These are phyloP conservation scores for Silurus lanzhouensis DNA, from an alignment of 2,797 vertebrate species.

Conservation along the genomic window DNA sequence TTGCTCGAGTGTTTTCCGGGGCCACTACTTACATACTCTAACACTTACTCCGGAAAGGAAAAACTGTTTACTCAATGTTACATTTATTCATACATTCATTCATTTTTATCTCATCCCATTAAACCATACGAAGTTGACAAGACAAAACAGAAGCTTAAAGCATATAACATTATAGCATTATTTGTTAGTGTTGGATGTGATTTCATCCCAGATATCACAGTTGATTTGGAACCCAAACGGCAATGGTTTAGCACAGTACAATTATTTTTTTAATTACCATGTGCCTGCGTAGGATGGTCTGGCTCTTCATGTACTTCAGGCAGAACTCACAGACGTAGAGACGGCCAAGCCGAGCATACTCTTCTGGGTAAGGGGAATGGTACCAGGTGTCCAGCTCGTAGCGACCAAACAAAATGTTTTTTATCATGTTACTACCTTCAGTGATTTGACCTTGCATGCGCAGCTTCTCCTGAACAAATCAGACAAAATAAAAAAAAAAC, in stretches of 20 bases:
- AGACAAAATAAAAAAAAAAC: neutral
- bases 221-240: neutral
- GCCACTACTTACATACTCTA: no score
- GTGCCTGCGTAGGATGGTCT: constrained; percentile 93
- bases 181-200: neutral
- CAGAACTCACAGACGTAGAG: constrained; percentile 94
- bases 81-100: neutral
- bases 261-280: constrained; percentile 77
- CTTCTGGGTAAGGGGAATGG: constrained; percentile 88
- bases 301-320: constrained; percentile 99
- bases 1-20: no score
- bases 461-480: constrained; percentile 78
- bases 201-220: neutral
- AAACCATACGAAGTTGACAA: neutral
- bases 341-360: constrained; percentile 84
- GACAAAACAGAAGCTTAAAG: neutral
- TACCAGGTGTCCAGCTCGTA: constrained; percentile 89
- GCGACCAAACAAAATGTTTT: constrained; percentile 86
- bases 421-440: constrained; percentile 90
- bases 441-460: constrained; percentile 89
- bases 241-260: neutral
- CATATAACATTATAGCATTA: neutral
- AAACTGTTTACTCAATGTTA: no score
- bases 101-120: neutral
- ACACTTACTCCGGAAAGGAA: no score